phyloP scores from a whole-genome alignment of 2,888 invertebrate species.

The Antitype chi region DNA sequence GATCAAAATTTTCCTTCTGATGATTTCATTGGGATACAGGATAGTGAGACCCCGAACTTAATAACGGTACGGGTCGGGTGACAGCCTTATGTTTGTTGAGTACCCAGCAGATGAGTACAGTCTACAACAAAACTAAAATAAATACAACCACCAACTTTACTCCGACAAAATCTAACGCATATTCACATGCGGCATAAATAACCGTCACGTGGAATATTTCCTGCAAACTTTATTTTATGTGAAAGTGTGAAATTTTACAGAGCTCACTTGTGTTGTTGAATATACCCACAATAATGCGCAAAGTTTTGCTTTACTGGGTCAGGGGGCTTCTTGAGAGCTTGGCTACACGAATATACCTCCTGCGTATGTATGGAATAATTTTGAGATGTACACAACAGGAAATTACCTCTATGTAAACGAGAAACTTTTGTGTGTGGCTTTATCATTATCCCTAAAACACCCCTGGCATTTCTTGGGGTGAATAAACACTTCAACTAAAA shows the following conservation, averaged over 20 bases:
- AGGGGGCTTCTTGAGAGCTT: slow-evolving; percentile 66
- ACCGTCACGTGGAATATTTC: slow-evolving; percentile 59
- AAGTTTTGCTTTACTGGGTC: slow-evolving; percentile 75
- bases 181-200: slow-evolving; percentile 55
- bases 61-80: slow-evolving; percentile 67
- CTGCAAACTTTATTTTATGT: slow-evolving; percentile 60
- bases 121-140: slow-evolving; percentile 58
- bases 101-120: slow-evolving; percentile 61
- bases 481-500: slow-evolving; percentile 59
- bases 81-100: slow-evolving; percentile 61
- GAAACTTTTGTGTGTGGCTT: slow-evolving; percentile 66
- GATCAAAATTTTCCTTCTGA: slow-evolving; percentile 65
- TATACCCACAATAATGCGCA: slow-evolving; percentile 72
- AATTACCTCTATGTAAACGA: slow-evolving; percentile 70
- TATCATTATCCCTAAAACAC: slow-evolving; percentile 60
- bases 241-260: slow-evolving; percentile 65
- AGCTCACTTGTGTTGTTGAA: slow-evolving; percentile 70
- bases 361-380: slow-evolving; percentile 71
- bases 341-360: slow-evolving; percentile 63
- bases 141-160: slow-evolving; percentile 34
- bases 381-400: slow-evolving; percentile 70
- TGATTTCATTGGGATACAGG: slow-evolving; percentile 64
- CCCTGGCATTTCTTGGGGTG: slow-evolving; percentile 46
- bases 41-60: slow-evolving; percentile 67
- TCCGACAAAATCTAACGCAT: slow-evolving; percentile 35